Percentiles rank a stretch among this genome's conserved stretches.
These are phyloP conservation scores for Synanceia verrucosa DNA, from an alignment of 2,797 vertebrate genomes.

Conservation along the genomic window DNA sequence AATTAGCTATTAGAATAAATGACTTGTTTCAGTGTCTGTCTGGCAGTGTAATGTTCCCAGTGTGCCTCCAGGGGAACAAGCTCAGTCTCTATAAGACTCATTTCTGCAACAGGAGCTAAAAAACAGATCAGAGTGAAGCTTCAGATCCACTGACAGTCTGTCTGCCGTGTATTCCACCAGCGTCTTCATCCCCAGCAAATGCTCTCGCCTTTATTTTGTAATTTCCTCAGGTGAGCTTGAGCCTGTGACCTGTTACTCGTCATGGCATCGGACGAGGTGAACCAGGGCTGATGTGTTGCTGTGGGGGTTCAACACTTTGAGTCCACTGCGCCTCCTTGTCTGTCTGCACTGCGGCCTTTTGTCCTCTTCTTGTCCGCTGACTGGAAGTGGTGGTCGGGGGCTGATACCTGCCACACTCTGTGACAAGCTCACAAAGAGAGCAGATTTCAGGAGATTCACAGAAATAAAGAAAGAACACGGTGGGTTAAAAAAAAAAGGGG, in stretches of 20 bases:
- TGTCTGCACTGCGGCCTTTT: constrained; percentile 53
- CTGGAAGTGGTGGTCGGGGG: constrained; percentile 53
- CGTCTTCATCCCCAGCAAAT: neutral
- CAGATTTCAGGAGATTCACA: constrained; percentile 44
- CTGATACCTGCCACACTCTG: constrained; percentile 64
- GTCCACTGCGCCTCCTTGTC: constrained; percentile 46
- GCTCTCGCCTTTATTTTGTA: constrained; percentile 22
- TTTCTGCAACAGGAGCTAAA: neutral
- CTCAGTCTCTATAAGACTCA: neutral
- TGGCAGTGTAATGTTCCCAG: neutral
- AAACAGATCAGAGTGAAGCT: neutral
- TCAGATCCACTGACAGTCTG: neutral
- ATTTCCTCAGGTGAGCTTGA: constrained; percentile 34
- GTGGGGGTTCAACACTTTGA: constrained; percentile 46
- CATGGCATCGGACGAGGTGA: constrained; percentile 27
- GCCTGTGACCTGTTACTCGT: constrained; percentile 35
- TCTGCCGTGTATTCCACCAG: too few species aligned
- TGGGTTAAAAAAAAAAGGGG: neutral
- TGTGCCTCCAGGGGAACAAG: neutral
- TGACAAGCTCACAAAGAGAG: constrained; percentile 71
- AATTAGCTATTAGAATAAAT: neutral
- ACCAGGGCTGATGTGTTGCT: constrained; percentile 28
- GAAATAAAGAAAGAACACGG: constrained; percentile 15
- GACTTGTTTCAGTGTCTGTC: neutral
- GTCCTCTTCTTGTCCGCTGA: constrained; percentile 62